Base-by-base conservation (phyloP, 2,797 vertebrate genomes). In the Novumbra hubbsi region DNA sequence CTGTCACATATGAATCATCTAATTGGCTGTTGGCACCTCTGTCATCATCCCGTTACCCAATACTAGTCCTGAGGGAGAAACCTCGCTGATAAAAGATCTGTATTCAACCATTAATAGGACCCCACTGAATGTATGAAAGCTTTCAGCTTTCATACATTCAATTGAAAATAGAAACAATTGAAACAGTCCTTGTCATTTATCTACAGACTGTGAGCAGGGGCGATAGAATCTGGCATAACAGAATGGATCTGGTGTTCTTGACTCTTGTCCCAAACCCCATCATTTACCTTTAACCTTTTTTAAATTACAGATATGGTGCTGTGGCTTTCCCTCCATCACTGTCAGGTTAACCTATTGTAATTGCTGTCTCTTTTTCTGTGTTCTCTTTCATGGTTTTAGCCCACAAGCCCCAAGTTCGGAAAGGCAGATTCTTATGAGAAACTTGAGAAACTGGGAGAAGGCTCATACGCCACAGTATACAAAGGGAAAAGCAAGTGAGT, bases 401-500 rank as follows among this genome's bases (percentile, higher is more conserved):
- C 97, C 21, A 98, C 97, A 63, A 98, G 96, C 88, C 97, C 97
- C 72, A 99, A 97, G 90, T 99, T 99, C 91, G 97, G 97, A 80
- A 99, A 99, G 86, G 95, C 96, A 50, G 97, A 99, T 83, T 99
- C 97, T 0, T 99, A 99, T 17, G 97, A 99, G 86, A 99, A 98
- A 89, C 92, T 99, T 87, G 97, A 99, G 89, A 99, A 99, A 83
- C 91, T 99, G 67, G 97, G 97, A 73, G 97, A 99, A 86, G 97
- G 97, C 7, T 99, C 97, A 67, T 99, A 99, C 73, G 97, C 97
- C 72, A 99, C 97, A 14, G 97, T 99, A 49, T 99, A 98, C 92
- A 99, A 99, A 93, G 97, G 97, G 74, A 99, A 99, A 91, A 99
- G 97, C 97, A 99, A 98, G 97, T 99, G 91, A 96, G 97, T 94